Evolutionary conservation across 2,113 vertebrate species (phyloP).

Genomic region (Silurus asotus): DNA sequence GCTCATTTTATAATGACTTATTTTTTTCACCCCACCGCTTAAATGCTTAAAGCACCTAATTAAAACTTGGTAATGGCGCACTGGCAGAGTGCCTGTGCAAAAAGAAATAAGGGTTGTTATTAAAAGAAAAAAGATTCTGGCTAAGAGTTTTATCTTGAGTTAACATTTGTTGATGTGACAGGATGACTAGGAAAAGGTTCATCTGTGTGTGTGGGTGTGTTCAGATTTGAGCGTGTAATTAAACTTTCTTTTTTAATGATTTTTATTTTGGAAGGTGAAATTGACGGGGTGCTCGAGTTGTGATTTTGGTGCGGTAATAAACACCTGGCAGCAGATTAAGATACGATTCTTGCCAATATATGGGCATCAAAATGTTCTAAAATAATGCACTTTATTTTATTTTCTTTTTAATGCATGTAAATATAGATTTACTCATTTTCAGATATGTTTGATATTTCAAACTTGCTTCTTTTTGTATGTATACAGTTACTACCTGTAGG

Average conservation of each 20-base stretch:
- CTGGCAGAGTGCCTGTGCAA: conserved; percentile 34
- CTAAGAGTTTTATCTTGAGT: neutral
- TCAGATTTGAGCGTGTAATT: neutral
- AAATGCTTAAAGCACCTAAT: conserved; percentile 53
- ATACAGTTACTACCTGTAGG: neutral
- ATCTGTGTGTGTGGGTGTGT: conserved; percentile 5
- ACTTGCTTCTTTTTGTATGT: neutral
- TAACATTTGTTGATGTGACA: neutral
- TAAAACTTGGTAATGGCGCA: conserved; percentile 48
- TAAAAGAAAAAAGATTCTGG: neutral
- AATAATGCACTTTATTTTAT: neutral
- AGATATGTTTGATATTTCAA: neutral
- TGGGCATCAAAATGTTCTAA: neutral
- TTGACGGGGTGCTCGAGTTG: neutral
- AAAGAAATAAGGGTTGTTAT: neutral
- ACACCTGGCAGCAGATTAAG: neutral
- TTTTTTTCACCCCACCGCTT: conserved; percentile 36
- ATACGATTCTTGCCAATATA: neutral
- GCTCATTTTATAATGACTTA: conserved; percentile 41
- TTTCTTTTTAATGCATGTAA: no score
- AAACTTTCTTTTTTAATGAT: neutral
- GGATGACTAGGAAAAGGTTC: neutral
- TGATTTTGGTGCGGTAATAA: neutral
- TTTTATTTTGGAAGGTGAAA: neutral
- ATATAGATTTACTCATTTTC: neutral